A percentile compares a stretch with the other conserved stretches of the same genome.
Conservation (phyloP, 2,797 vertebrate species). For the Scolopax rusticola region DNA sequence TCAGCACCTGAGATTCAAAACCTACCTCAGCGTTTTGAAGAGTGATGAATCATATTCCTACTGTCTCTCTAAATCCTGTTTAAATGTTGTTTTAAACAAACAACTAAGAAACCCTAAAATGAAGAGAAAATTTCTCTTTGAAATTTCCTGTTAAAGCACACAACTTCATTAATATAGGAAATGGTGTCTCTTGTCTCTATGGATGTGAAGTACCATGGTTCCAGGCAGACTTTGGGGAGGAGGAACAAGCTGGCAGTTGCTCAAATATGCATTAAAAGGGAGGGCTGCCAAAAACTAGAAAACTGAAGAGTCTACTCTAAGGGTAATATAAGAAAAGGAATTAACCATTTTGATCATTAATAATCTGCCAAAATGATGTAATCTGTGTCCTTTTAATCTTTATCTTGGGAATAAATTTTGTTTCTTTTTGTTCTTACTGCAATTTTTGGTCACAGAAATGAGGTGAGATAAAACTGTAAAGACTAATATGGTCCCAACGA, state of each 20-base stretch:
- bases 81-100: not conserved
- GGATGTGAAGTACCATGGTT: not conserved
- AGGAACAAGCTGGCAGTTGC: conserved; percentile 21
- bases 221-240: not conserved
- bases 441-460: not conserved
- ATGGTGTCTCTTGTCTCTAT: not conserved
- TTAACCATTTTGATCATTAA: conserved; percentile 27
- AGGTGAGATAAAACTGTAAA: not conserved
- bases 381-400: not conserved
- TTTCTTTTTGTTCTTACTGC: not conserved
- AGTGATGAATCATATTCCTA: not conserved
- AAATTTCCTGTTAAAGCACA: not conserved
- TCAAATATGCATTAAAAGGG: conserved; percentile 36
- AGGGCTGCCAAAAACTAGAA: conserved; percentile 1
- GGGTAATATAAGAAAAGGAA: conserved; percentile 15
- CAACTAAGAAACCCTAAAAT: not conserved
- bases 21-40: not conserved
- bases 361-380: conserved; percentile 23
- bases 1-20: not conserved
- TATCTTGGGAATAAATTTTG: conserved; percentile 2
- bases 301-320: not conserved
- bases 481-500: not conserved
- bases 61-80: not conserved
- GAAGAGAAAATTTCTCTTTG: not conserved
- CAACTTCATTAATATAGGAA: not conserved